These are phyloP conservation scores for Cyprinella venusta DNA, from an alignment of 2,797 vertebrate genomes.

Conservation along the genomic window DNA sequence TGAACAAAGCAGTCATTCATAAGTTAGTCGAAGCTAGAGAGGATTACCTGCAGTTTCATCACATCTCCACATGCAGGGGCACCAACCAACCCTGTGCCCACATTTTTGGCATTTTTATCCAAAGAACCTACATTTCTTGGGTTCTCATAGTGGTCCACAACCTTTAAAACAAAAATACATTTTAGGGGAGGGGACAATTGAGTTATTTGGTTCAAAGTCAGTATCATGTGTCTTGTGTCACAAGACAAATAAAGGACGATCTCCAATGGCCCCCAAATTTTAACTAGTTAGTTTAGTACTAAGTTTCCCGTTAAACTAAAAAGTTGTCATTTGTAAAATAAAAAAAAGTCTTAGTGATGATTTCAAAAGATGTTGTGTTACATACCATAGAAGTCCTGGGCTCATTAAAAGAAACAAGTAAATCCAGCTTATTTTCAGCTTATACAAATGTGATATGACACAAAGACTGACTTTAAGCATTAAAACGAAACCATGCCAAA, in stretches of 20 bases:
- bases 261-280: not conserved
- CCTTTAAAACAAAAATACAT: slow-evolving; percentile 71
- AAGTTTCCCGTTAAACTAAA: not conserved
- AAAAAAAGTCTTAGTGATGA: not conserved
- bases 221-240: not conserved
- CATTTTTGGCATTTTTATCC: slow-evolving; percentile 90
- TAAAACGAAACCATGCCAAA: not conserved
- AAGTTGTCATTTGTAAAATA: not conserved
- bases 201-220: not conserved
- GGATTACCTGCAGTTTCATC: slow-evolving; percentile 93
- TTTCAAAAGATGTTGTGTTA: not conserved
- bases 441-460: not conserved
- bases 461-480: not conserved
- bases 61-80: slow-evolving; percentile 97
- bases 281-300: not conserved
- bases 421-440: not conserved
- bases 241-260: not conserved
- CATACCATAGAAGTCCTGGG: not conserved
- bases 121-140: slow-evolving; percentile 93
- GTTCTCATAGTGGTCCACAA: slow-evolving; percentile 98
- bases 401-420: not conserved
- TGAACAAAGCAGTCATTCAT: not conserved
- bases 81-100: slow-evolving; percentile 94
- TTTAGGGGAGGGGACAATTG: not conserved
- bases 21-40: not conserved